Evolutionary conservation across 2,113 vertebrate species (phyloP).

Genomic region (Solea solea): DNA sequence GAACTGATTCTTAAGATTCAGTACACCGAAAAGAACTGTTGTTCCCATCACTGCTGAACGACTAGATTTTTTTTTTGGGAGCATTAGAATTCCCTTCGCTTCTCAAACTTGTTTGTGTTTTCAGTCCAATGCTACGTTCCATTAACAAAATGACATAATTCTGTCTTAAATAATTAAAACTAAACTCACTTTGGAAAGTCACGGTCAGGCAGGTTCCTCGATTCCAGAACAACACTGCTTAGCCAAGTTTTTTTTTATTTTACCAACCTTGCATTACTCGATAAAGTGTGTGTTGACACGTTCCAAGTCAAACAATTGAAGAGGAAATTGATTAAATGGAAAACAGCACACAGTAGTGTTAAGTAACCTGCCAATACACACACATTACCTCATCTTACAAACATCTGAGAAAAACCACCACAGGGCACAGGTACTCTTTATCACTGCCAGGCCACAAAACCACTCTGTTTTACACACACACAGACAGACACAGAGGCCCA

Average conservation of each 20-base stretch:
- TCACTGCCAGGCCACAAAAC: constrained; percentile 5
- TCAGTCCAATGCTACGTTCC: no score
- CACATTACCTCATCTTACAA: not conserved
- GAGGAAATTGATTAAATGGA: not conserved
- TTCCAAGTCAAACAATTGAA: not conserved
- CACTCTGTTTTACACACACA: not conserved
- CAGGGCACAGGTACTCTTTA: constrained; percentile 1
- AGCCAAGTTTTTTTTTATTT: no score
- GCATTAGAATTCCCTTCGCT: no score
- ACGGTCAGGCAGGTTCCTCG: not conserved
- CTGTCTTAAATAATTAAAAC: not conserved
- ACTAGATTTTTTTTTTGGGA: no score
- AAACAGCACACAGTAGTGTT: not conserved
- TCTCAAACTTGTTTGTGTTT: no score
- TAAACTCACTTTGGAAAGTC: not conserved
- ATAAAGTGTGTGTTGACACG: not conserved
- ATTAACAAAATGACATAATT: no score
- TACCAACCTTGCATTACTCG: not conserved
- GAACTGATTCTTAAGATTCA: no score
- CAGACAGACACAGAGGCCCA: not conserved
- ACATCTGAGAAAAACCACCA: not conserved
- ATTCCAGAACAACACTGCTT: not conserved
- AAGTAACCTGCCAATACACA: not conserved
- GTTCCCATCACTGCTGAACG: no score
- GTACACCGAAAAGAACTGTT: no score